Evolutionary conservation across 2,888 invertebrate genomes (phyloP).

Genomic region (Aphodius granarius): DNA sequence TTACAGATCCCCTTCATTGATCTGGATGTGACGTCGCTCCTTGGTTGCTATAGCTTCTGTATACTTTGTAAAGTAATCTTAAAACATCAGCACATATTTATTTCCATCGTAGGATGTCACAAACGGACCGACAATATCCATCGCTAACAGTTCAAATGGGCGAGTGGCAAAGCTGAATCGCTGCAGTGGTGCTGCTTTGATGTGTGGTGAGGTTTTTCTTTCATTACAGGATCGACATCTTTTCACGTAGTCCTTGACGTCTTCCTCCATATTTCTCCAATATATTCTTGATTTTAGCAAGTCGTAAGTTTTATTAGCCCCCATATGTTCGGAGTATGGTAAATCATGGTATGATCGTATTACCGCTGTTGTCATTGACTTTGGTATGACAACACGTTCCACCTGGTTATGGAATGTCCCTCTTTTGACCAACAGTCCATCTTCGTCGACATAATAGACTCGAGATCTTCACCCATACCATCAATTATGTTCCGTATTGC

Average conservation of each 20-base stretch:
- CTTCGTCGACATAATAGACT: not conserved
- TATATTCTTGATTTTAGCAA: not conserved
- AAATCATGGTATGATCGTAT: not conserved
- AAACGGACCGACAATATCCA: too few species aligned
- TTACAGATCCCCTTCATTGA: not conserved
- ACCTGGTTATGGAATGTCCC: not conserved
- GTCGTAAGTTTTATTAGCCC: not conserved
- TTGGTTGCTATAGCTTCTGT: not conserved
- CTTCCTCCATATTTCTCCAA: not conserved
- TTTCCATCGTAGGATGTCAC: too few species aligned
- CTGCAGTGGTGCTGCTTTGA: too few species aligned
- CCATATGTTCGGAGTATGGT: not conserved
- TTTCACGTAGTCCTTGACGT: not conserved
- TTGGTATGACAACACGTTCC: not conserved
- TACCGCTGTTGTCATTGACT: not conserved
- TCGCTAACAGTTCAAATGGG: too few species aligned
- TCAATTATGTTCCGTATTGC: not conserved
- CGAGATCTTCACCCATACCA: not conserved
- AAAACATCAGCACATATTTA: too few species aligned
- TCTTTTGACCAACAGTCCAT: not conserved
- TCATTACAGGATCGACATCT: too few species aligned
- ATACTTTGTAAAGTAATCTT: too few species aligned
- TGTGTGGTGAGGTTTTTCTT: too few species aligned
- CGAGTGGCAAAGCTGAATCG: too few species aligned
- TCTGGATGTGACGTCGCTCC: not conserved